Conservation (phyloP, 2,113 vertebrate species). For the Microcebus murinus region DNA sequence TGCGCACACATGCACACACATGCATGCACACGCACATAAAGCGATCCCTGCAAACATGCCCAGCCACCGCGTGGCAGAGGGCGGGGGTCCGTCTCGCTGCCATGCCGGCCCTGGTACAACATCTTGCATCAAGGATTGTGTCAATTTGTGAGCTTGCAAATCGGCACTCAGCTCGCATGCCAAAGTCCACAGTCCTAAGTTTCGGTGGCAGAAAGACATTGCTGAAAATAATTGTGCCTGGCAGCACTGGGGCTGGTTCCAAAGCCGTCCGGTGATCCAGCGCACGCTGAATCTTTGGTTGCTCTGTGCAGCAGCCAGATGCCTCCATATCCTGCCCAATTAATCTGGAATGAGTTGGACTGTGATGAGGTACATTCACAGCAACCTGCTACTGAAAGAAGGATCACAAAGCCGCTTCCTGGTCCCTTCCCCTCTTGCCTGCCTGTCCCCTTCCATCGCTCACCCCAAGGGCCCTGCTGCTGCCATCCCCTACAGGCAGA, state of each 20-base stretch:
- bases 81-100: neutral
- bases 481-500: conserved; percentile 83
- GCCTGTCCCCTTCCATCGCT: conserved; percentile 36
- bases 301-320: conserved; percentile 82
- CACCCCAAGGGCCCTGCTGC: conserved; percentile 46
- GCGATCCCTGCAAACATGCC: neutral
- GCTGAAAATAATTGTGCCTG: conserved; percentile 89
- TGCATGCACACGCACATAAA: neutral
- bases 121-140: conserved; percentile 45
- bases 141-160: conserved; percentile 72
- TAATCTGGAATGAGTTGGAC: conserved; percentile 83
- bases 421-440: conserved; percentile 41
- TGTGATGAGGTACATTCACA: conserved; percentile 54
- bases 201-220: conserved; percentile 85
- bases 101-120: neutral
- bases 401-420: conserved; percentile 30
- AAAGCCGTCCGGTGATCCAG: conserved; percentile 80
- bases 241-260: conserved; percentile 81
- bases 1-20: neutral
- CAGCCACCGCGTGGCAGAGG: neutral
- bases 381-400: conserved; percentile 70
- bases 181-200: conserved; percentile 83
- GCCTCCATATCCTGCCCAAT: conserved; percentile 83
- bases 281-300: conserved; percentile 67
- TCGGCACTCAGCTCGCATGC: conserved; percentile 66